These are phyloP conservation scores for Helobdella robusta DNA, from an alignment of 2,888 invertebrate species.

Conservation along the genomic window DNA sequence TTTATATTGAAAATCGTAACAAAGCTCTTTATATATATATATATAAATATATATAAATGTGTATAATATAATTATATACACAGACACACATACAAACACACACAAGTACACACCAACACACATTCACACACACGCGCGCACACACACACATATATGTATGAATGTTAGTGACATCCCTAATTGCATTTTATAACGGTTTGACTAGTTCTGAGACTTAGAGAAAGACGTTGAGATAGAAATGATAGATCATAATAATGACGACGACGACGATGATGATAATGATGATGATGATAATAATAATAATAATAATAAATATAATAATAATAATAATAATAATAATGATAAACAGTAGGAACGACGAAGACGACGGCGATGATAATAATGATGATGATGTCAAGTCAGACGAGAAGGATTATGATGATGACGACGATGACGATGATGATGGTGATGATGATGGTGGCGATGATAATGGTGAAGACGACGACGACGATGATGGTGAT, in stretches of 20 bases:
- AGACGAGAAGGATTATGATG: conserved; percentile 1
- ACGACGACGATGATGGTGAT: conserved; percentile 21
- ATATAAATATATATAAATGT: too few species aligned
- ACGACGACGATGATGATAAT: not conserved
- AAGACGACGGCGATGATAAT: not conserved
- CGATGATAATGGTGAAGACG: conserved; percentile 24
- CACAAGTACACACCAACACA: not conserved
- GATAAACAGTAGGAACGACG: conserved; percentile 1
- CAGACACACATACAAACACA: not conserved
- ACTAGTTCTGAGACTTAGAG: not conserved
- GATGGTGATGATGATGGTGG: conserved; percentile 22
- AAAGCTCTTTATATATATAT: too few species aligned
- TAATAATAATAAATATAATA: not conserved
- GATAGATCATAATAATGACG: not conserved
- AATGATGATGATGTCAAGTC: conserved; percentile 4
- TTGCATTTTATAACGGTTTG: too few species aligned
- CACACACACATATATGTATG: too few species aligned
- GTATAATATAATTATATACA: not conserved
- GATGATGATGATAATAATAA: not conserved
- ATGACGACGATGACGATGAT: conserved; percentile 18
- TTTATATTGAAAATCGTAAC: too few species aligned
- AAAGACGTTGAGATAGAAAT: not conserved
- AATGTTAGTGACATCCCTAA: too few species aligned
- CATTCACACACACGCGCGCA: not conserved
- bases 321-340: not conserved